Base-by-base conservation (phyloP, 1,140 invertebrate species). In the Scaptomyza graminum region DNA sequence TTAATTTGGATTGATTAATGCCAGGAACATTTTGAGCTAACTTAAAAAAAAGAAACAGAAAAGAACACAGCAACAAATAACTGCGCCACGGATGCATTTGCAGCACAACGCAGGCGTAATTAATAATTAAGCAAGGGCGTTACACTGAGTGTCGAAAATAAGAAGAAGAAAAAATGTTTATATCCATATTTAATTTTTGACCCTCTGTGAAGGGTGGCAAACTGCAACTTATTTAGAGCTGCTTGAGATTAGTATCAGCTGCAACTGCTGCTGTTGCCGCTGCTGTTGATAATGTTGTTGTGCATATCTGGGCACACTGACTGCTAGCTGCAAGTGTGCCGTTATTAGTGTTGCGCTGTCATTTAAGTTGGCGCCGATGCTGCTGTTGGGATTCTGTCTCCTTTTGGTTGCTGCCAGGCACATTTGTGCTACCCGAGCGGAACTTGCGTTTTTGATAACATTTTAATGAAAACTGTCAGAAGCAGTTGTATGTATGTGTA, bases 391-490 rank as follows among this genome's bases (percentile, higher is more conserved):
- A 12, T 41, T 12, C n/a, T 41, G 37, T 12, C 43, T 74, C 37
- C 65, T 47, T 60, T 56, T 15, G 5, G 56, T 56, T 57, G 34
- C 31, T 71, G 74, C 47, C 63, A 71, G 78, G 64, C 69, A 68
- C 81, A 80, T 64, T 79, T 80, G 69, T 69, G 63, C 75, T 76
- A 49, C 43, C 16, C 47, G 16, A 59, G 56, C 59, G 75, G 72
- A 70, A 55, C 71, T 84, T 72, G 72, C 76, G 79, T 88, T 87
- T 87, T 87, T 87, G 83, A 88, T 87, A 87, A 87, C 83, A 79
- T 87, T 87, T 87, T 87, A 87, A 87, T 87, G 83, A 88, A 87
- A 87, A 87, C 83, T 88, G 83, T 87, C 83, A 87, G 83, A 70
- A 79, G 79, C 83, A 85, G 55, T 63, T 71, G 70, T 9, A 60